Conservation (phyloP, 2,113 vertebrate species). For the Ceyx margarethae region DNA sequence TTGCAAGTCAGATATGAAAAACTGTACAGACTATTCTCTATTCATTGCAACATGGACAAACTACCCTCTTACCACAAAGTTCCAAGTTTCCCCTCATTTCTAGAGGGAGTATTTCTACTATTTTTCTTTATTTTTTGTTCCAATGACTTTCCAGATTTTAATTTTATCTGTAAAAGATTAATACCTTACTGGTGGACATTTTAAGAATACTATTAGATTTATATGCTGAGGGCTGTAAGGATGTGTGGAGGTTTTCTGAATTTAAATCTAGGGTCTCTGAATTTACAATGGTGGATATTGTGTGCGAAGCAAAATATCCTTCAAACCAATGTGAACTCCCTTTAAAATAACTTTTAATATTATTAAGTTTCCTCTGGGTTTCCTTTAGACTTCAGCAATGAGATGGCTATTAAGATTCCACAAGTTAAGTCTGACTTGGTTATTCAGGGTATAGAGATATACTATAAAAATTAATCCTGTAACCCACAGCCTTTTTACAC, state of each 20-base stretch:
- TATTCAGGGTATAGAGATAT: slow-evolving; percentile 46
- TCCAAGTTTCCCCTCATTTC: slow-evolving; percentile 65
- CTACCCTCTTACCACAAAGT: slow-evolving; percentile 54
- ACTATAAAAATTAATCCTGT: slow-evolving; percentile 48
- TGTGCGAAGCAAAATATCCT: slow-evolving; percentile 65
- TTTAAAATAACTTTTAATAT: slow-evolving; percentile 80
- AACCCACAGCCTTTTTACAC: slow-evolving; percentile 49
- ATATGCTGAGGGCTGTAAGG: slow-evolving; percentile 56
- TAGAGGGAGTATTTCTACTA: slow-evolving; percentile 50
- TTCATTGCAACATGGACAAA: slow-evolving; percentile 59
- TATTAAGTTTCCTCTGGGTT: slow-evolving; percentile 77
- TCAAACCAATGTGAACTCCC: slow-evolving; percentile 72
- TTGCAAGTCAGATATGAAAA: slow-evolving; percentile 44
- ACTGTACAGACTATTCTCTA: slow-evolving; percentile 60
- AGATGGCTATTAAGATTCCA: slow-evolving; percentile 72
- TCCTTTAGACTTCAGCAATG: slow-evolving; percentile 72
- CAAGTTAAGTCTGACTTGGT: slow-evolving; percentile 58
- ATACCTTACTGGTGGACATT: slow-evolving; percentile 22
- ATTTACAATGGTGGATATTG: slow-evolving; percentile 76
- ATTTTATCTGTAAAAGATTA: slow-evolving; percentile 71
- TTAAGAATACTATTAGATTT: slow-evolving; percentile 51
- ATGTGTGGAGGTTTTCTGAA: slow-evolving; percentile 55
- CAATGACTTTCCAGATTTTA: slow-evolving; percentile 59
- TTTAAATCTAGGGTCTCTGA: slow-evolving; percentile 56
- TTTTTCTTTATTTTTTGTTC: slow-evolving; percentile 61